phyloP scores from a whole-genome alignment of 2,113 vertebrate species.

The Panurus biarmicus region DNA sequence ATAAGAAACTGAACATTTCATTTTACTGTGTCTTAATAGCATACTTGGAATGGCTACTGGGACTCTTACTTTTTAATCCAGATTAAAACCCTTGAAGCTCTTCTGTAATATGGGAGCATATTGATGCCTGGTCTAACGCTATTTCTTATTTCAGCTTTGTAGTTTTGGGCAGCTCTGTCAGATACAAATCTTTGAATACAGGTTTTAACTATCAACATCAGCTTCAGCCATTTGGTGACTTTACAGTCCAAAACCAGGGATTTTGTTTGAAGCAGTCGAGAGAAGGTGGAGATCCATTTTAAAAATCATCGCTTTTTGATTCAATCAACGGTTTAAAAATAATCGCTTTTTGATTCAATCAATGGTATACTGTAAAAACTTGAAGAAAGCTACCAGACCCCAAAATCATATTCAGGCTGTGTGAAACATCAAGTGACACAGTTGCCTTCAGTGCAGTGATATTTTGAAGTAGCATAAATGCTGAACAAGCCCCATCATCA shows the following conservation, averaged over 20 bases:
- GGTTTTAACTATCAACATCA: not conserved
- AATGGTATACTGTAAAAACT: not conserved
- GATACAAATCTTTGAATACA: not conserved
- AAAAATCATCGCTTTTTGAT: not conserved
- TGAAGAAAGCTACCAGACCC: not conserved
- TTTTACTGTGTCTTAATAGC: not conserved
- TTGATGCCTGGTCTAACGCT: not conserved
- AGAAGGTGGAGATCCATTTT: not conserved
- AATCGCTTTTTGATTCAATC: not conserved
- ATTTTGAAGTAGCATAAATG: not conserved
- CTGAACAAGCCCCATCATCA: no score
- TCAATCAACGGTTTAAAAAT: not conserved
- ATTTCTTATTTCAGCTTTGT: not conserved
- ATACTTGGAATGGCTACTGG: not conserved
- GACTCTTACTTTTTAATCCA: not conserved
- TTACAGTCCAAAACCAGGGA: not conserved
- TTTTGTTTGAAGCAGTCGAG: not conserved
- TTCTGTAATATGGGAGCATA: not conserved
- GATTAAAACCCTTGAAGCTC: not conserved
- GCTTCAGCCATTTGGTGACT: not conserved
- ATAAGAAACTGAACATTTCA: rapidly evolving
- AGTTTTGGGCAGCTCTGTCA: not conserved
- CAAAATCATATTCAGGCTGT: not conserved
- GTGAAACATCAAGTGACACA: not conserved
- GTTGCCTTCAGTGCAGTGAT: not conserved